Base-by-base conservation (phyloP, 2,888 invertebrate genomes). In the Ichneumoninae sp. region DNA sequence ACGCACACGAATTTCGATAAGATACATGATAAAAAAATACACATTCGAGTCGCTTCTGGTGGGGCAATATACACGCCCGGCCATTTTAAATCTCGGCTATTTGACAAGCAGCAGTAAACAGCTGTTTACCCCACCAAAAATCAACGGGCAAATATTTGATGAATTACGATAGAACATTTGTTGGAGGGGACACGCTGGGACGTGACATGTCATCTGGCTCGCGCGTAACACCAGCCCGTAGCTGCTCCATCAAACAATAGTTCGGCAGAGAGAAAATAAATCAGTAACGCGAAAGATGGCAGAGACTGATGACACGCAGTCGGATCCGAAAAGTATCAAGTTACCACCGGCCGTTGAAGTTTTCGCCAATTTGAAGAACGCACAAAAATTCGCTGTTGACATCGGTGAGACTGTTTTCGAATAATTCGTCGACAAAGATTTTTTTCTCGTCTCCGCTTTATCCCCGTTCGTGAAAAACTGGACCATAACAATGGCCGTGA, bases 311-410 rank as follows among this genome's bases (percentile, higher is more conserved):
- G 90, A 91, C 33, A 90, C 92, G 76, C 89, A 86, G 26, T 87
- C 88, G 70, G 89, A 94, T 84, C 94, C 95, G 5, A 94, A 93
- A 83, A 95, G 95, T 88, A 95, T 95, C 83, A 94, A 94, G 88
- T 92, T 95, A 76, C 95, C 95, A 75, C 94, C 94, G 75, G 94
- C 94, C 13, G 94, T 95, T 77, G 94, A 95, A 89, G 94, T 95
- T 33, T 96, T 96, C 90, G 94, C 95, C 65, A 96, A 96, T 93
- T 92, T 96, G 77, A 95, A 95, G 89, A 95, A 96, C 92, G 96
- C 96, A 30, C 95, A 95, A 87, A 94, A 95, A 88, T 96, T 96
- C 92, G 96, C 96, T 0, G 95, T 96, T 81, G 96, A 96, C 91
- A 96, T 96, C 83, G 96, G 96, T 96, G 92, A 90, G 93, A 47